Evolutionary conservation across 2,888 invertebrate genomes (phyloP).

Genomic region (Anticlea derivata): DNA sequence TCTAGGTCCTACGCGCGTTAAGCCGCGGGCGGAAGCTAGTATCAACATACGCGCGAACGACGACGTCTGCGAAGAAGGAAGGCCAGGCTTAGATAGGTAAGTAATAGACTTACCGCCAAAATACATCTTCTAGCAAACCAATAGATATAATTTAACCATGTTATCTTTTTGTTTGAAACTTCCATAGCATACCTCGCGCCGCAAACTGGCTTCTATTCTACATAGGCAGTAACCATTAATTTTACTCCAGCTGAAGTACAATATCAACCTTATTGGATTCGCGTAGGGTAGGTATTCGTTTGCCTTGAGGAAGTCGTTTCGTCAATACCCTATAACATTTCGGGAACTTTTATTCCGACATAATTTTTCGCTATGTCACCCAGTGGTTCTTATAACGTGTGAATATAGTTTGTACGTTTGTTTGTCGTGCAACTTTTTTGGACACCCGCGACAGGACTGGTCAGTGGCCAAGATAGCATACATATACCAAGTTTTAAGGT

Average conservation of each 20-base stretch:
- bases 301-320: slow-evolving; percentile 4
- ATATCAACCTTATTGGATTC: not conserved
- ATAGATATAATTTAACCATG: not conserved
- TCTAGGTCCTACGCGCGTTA: too few species aligned
- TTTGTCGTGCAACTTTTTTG: too few species aligned
- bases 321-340: slow-evolving; percentile 9
- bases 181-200: not conserved
- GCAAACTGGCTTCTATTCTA: not conserved
- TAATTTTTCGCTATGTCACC: slow-evolving; percentile 19
- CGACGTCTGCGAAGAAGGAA: too few species aligned
- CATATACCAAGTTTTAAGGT: too few species aligned
- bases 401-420: slow-evolving; percentile 2
- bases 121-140: not conserved
- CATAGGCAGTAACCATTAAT: slow-evolving; percentile 3
- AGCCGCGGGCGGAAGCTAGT: too few species aligned
- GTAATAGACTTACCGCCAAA: too few species aligned
- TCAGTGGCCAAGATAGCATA: too few species aligned
- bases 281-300: not conserved
- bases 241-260: not conserved
- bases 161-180: not conserved
- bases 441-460: too few species aligned
- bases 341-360: slow-evolving; percentile 3
- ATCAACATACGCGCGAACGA: too few species aligned
- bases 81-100: too few species aligned
- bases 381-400: not conserved